Conservation (phyloP, 2,113 vertebrate genomes). For the Dermatemys mawii region DNA sequence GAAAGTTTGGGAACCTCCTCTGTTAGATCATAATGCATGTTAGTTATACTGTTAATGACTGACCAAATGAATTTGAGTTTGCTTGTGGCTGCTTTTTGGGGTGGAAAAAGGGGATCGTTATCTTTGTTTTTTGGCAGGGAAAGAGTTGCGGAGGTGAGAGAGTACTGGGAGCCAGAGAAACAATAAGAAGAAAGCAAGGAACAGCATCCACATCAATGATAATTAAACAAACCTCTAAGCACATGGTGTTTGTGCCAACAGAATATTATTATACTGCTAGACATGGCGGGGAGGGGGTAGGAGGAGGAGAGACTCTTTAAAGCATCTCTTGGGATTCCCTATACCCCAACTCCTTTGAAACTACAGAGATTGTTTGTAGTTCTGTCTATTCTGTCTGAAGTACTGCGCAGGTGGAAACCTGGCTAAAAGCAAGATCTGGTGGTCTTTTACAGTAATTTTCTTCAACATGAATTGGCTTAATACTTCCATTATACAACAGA, state of each 20-base stretch:
- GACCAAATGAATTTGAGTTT: slow-evolving; percentile 66
- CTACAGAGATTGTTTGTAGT: background rate
- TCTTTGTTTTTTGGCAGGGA: background rate
- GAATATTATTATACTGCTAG: background rate
- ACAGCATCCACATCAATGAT: background rate
- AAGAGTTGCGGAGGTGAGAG: slow-evolving; percentile 37
- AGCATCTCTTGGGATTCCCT: background rate
- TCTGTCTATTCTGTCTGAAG: background rate
- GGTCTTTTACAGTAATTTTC: slow-evolving; percentile 60
- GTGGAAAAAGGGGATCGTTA: background rate
- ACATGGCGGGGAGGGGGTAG: background rate
- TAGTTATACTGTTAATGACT: slow-evolving; percentile 41
- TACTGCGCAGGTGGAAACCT: background rate
- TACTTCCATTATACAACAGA: slow-evolving; percentile 45
- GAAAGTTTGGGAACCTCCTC: slow-evolving; percentile 17
- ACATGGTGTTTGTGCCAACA: background rate
- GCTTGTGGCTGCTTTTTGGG: background rate
- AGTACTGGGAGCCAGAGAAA: background rate
- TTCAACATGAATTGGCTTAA: slow-evolving; percentile 51
- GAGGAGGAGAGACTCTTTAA: too few relatives aligned
- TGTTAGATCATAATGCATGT: background rate
- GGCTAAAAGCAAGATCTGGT: slow-evolving; percentile 39
- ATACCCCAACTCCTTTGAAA: background rate
- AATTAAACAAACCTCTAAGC: background rate
- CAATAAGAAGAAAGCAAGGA: background rate